A percentile compares a stretch with the other conserved stretches of the same genome.
These are phyloP conservation scores for Tragelaphus strepsiceros DNA, from an alignment of 2,113 vertebrate species.

Conservation along the genomic window DNA sequence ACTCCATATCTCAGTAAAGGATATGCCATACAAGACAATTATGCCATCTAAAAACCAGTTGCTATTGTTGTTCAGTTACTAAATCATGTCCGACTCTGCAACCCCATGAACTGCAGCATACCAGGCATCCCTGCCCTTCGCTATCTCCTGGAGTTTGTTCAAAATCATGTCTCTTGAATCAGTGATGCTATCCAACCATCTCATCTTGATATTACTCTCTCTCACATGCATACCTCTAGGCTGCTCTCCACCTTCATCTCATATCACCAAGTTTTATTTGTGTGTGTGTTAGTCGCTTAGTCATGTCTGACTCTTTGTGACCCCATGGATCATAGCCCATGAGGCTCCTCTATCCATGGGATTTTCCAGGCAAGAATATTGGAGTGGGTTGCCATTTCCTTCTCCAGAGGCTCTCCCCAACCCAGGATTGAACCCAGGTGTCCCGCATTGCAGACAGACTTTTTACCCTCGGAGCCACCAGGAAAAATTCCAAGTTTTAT, in stretches of 20 bases:
- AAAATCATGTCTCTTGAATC: not conserved
- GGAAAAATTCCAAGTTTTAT: not conserved
- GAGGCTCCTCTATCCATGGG: not conserved
- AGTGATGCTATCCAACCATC: not conserved
- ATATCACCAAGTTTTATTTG: not conserved
- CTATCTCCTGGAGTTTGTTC: not conserved
- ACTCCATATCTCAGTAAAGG: not conserved
- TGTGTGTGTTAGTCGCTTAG: not conserved
- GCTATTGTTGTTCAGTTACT: not conserved
- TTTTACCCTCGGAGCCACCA: not conserved
- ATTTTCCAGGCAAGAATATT: not conserved
- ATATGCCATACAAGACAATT: not conserved
- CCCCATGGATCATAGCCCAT: not conserved
- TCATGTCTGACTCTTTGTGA: not conserved
- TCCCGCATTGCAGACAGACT: not conserved
- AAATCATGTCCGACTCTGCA: not conserved
- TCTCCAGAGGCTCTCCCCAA: not conserved
- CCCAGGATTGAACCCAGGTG: rapidly evolving
- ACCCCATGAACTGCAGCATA: not conserved
- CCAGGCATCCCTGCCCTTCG: not conserved
- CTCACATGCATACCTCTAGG: not conserved
- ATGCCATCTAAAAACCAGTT: not conserved
- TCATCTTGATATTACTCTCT: not conserved
- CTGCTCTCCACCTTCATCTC: not conserved
- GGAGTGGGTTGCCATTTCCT: not conserved